Percentiles rank a stretch among this genome's conserved stretches.
Evolutionary conservation across 2,888 invertebrate genomes (phyloP).

Genomic region (Minunthozetes semirufus): DNA sequence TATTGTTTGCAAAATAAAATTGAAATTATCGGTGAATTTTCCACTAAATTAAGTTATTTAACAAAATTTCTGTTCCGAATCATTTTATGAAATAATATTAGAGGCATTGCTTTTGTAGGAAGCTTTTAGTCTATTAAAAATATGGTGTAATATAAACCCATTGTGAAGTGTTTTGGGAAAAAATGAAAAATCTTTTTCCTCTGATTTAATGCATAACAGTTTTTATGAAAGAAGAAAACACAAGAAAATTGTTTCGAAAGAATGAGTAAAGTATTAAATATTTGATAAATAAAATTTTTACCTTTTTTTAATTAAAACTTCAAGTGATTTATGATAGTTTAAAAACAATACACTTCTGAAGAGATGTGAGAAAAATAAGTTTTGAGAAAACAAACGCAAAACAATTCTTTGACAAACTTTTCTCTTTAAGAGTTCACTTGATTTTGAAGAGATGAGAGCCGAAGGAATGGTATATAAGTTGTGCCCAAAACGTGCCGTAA

Average conservation of each 20-base stretch:
- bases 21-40: too few relatives aligned
- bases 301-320: slow-evolving; percentile 26
- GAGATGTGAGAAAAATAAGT: slow-evolving; percentile 2
- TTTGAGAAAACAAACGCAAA: not conserved
- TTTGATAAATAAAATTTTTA: slow-evolving; percentile 4
- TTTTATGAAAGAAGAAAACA: too few relatives aligned
- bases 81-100: too few relatives aligned
- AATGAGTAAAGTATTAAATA: slow-evolving; percentile 3
- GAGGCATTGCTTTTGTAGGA: too few relatives aligned
- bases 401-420: slow-evolving; percentile 16
- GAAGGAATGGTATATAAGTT: slow-evolving; percentile 25
- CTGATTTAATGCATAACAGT: too few relatives aligned
- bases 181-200: too few relatives aligned
- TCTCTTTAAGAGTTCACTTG: slow-evolving; percentile 20
- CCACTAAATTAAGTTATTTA: too few relatives aligned
- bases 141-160: too few relatives aligned
- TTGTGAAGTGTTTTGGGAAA: too few relatives aligned
- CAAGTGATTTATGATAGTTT: slow-evolving; percentile 24
- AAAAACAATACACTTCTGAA: slow-evolving; percentile 17
- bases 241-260: too few relatives aligned
- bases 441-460: slow-evolving; percentile 20
- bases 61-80: too few relatives aligned
- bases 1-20: not conserved
- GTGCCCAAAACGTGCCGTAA: slow-evolving; percentile 13
- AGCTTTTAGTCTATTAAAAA: too few relatives aligned